A percentile compares a stretch with the other conserved stretches of the same genome.
Conservation (phyloP, 1,140 invertebrate species). For the Zaprionus ornatus region DNA sequence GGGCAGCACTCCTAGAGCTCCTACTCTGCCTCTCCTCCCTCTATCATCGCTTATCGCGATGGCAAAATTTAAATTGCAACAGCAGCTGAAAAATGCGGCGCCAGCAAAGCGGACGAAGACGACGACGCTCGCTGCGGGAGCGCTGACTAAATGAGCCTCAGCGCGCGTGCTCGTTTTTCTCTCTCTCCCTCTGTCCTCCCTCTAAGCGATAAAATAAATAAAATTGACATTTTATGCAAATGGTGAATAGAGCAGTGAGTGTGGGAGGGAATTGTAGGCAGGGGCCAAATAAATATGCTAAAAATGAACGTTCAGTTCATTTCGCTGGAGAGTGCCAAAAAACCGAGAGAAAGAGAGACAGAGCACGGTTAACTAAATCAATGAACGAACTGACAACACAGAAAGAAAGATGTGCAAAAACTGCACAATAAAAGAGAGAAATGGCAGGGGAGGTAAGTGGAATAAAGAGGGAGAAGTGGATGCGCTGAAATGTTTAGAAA, state of each 20-base stretch:
- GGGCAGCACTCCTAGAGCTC: background rate
- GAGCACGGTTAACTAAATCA: slow-evolving; percentile 14
- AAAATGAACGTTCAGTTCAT: slow-evolving; percentile 20
- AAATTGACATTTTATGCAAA: slow-evolving; percentile 80
- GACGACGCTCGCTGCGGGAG: background rate
- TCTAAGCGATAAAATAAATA: slow-evolving; percentile 74
- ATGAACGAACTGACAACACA: slow-evolving; percentile 1
- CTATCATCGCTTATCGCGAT: slow-evolving; percentile 19
- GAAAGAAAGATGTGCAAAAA: background rate
- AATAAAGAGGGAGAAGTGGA: background rate
- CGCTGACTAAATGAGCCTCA: slow-evolving; percentile 36
- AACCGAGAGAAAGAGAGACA: background rate
- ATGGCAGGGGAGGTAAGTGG: background rate
- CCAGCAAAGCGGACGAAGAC: slow-evolving; percentile 34
- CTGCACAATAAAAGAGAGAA: background rate
- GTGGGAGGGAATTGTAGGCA: slow-evolving; percentile 10
- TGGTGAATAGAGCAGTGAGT: slow-evolving; percentile 6
- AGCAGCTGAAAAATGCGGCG: slow-evolving; percentile 34
- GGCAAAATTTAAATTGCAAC: slow-evolving; percentile 44
- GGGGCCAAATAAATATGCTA: slow-evolving; percentile 68
- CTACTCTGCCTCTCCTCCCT: background rate
- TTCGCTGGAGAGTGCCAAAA: background rate
- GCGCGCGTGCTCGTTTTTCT: background rate
- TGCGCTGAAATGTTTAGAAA: background rate
- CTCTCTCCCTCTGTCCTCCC: slow-evolving; percentile 9